A percentile compares a stretch with the other conserved stretches of the same genome.
phyloP scores from a whole-genome alignment of 1,140 invertebrate genomes.

The Metopolophium dirhodum region DNA sequence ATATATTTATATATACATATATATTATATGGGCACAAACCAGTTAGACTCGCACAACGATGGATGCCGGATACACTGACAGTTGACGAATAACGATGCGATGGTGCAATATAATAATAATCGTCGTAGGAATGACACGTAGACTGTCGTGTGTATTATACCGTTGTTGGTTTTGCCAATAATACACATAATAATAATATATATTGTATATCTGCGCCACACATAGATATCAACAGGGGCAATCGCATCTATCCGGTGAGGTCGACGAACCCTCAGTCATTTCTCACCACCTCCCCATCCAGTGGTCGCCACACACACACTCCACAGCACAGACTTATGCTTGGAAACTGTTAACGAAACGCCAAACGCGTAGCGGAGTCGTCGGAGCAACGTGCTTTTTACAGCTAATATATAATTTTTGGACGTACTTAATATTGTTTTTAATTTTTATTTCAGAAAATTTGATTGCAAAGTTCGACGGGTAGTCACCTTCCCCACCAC shows the following conservation, averaged over 20 bases:
- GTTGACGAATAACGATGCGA: background rate
- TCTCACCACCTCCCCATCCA: background rate
- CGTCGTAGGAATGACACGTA: background rate
- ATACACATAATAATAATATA: background rate
- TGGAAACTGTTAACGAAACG: background rate
- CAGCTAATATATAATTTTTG: background rate
- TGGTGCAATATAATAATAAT: background rate
- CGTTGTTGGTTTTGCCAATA: background rate
- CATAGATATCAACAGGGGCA: conserved; percentile 11
- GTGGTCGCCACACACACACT: background rate
- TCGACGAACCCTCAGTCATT: background rate
- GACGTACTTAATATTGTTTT: no score
- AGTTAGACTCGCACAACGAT: background rate
- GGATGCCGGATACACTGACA: background rate
- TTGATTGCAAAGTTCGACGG: background rate
- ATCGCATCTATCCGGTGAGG: background rate
- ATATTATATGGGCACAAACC: background rate
- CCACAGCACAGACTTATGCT: background rate
- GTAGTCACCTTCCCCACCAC: no score
- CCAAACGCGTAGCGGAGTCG: background rate
- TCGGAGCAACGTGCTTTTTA: background rate
- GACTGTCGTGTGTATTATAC: background rate
- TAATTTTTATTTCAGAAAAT: background rate
- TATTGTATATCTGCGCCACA: background rate
- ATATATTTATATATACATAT: no score